Conservation (phyloP, 2,888 invertebrate species). For the Sinelater perroti region DNA sequence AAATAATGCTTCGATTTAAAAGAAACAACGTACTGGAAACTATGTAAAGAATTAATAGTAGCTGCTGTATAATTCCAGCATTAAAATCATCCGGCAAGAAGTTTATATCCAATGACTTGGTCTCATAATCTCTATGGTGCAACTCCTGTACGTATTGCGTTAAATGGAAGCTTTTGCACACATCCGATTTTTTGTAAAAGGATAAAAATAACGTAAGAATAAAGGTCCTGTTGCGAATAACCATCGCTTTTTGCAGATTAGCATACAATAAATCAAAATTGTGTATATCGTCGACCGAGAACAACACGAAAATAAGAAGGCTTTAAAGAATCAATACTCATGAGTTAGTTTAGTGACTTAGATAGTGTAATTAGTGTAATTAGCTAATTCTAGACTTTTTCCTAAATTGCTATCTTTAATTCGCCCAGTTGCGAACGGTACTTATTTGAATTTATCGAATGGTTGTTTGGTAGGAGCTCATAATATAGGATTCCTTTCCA, state of each 20-base stretch:
- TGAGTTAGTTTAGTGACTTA: too few species aligned
- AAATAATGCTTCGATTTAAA: conserved; percentile 31
- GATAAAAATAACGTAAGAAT: conserved; percentile 52
- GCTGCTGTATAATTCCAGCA: conserved; percentile 50
- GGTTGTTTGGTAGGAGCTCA: too few species aligned
- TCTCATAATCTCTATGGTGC: conserved; percentile 36
- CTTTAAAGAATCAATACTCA: too few species aligned
- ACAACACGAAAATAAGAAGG: too few species aligned
- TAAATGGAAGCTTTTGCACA: conserved; percentile 41
- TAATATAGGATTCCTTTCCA: too few species aligned
- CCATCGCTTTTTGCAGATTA: conserved; percentile 53
- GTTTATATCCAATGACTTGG: conserved; percentile 43
- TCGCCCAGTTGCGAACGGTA: too few species aligned
- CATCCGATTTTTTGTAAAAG: conserved; percentile 41
- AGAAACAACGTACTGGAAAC: background rate
- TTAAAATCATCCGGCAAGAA: conserved; percentile 48
- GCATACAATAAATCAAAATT: conserved; percentile 55
- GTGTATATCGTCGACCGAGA: conserved; percentile 49
- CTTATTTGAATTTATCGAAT: too few species aligned
- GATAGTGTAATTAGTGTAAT: too few species aligned
- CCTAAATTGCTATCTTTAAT: too few species aligned
- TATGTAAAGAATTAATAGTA: conserved; percentile 15
- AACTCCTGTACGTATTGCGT: conserved; percentile 49
- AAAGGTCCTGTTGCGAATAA: conserved; percentile 52
- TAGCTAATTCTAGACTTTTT: too few species aligned